These are phyloP conservation scores for Tragelaphus scriptus DNA, from an alignment of 2,113 vertebrate species.

Conservation along the genomic window DNA sequence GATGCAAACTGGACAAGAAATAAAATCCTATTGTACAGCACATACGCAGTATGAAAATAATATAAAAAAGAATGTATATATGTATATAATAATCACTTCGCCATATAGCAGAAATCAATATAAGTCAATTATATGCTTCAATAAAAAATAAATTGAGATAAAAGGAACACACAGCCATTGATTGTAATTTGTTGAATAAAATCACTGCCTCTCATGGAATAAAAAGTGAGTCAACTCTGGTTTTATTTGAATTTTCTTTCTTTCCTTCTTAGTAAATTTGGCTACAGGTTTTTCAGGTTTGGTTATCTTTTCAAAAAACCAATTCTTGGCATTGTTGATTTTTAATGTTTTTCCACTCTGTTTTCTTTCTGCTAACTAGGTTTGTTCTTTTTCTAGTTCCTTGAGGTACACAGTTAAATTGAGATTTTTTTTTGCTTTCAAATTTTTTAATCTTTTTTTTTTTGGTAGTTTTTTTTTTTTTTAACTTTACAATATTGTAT, in stretches of 20 bases:
- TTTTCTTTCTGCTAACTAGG: background rate
- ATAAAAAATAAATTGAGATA: background rate
- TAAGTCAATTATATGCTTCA: background rate
- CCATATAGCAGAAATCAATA: background rate
- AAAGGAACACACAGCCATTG: background rate
- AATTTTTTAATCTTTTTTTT: too few species aligned
- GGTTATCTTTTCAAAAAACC: background rate
- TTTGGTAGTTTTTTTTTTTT: too few species aligned
- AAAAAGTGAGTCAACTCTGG: background rate
- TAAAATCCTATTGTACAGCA: background rate
- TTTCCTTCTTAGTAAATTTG: background rate
- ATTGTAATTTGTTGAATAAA: background rate
- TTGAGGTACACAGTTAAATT: background rate
- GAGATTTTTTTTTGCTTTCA: background rate
- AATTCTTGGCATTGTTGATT: background rate
- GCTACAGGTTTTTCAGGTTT: background rate
- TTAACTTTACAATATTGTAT: too few species aligned
- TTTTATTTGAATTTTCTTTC: background rate
- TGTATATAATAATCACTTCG: background rate
- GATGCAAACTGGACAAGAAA: background rate
- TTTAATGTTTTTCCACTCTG: background rate
- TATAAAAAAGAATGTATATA: background rate
- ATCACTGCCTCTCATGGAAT: background rate
- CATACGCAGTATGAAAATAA: background rate
- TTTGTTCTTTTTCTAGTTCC: background rate